Evolutionary conservation across 1,140 invertebrate genomes (phyloP).

Genomic region (Araneus ventricosus): DNA sequence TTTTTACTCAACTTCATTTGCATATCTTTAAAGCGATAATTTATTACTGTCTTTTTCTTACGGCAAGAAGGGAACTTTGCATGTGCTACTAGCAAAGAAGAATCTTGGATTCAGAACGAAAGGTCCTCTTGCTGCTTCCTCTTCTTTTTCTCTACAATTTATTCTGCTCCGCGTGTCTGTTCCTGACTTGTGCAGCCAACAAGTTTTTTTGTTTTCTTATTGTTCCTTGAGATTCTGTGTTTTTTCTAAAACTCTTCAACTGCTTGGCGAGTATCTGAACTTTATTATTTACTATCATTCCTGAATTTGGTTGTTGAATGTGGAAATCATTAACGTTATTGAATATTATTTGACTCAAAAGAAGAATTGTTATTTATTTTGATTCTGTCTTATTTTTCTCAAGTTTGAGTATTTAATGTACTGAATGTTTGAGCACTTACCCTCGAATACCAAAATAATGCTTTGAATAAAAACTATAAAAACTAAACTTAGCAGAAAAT

Average conservation of each 20-base stretch:
- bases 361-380: no score
- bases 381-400: no score
- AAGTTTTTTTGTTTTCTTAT: neutral
- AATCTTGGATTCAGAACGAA: slow-evolving; percentile 58
- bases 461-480: no score
- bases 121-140: slow-evolving; percentile 33
- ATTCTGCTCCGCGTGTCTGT: slow-evolving; percentile 43
- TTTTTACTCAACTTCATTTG: slow-evolving; percentile 55
- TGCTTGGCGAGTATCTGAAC: neutral
- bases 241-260: neutral
- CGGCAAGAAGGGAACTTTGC: slow-evolving; percentile 36
- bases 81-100: slow-evolving; percentile 31
- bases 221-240: neutral
- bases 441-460: no score
- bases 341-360: no score
- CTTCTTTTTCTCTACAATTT: slow-evolving; percentile 13
- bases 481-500: no score
- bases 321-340: neutral
- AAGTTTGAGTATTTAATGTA: no score
- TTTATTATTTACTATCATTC: neutral
- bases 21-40: slow-evolving; percentile 63
- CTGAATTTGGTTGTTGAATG: neutral
- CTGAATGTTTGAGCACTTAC: no score
- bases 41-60: neutral
- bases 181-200: slow-evolving; percentile 35